Percentiles rank a stretch among this genome's conserved stretches.
Evolutionary conservation across 2,888 invertebrate genomes (phyloP).

Genomic region (Tetragonula carbonaria): DNA sequence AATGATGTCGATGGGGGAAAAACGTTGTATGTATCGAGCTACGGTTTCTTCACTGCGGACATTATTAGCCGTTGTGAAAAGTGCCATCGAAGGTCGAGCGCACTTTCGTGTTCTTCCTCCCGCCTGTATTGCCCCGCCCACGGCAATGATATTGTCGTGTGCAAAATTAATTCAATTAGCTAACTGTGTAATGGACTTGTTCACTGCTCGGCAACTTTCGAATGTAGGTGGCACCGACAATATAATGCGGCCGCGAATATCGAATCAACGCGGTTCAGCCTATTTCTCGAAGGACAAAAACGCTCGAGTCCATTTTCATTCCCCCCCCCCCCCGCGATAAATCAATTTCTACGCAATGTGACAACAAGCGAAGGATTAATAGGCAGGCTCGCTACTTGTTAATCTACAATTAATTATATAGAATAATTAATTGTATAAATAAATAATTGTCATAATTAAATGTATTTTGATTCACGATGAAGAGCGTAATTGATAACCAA

Average conservation of each 20-base stretch:
- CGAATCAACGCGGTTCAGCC: neutral
- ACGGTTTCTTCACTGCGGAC: neutral
- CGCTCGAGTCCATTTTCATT: too few species aligned
- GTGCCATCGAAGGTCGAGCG: neutral
- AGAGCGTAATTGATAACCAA: too few species aligned
- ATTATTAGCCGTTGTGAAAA: conserved; percentile 24
- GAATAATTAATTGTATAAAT: too few species aligned
- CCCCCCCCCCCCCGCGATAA: too few species aligned
- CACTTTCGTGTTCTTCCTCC: neutral
- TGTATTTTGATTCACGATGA: too few species aligned
- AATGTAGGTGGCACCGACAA: neutral
- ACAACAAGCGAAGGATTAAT: too few species aligned
- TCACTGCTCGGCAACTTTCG: neutral
- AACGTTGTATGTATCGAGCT: conserved; percentile 10
- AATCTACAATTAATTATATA: too few species aligned
- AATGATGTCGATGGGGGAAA: neutral
- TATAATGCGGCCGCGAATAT: neutral
- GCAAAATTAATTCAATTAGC: conserved; percentile 12
- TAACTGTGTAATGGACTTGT: neutral
- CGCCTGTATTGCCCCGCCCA: neutral
- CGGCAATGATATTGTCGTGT: neutral
- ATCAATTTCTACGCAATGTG: too few species aligned
- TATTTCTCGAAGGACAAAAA: too few species aligned
- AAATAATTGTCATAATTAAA: too few species aligned
- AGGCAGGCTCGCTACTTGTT: too few species aligned